These are phyloP conservation scores for Stratiomys singularior DNA, from an alignment of 2,888 invertebrate genomes.

Conservation along the genomic window DNA sequence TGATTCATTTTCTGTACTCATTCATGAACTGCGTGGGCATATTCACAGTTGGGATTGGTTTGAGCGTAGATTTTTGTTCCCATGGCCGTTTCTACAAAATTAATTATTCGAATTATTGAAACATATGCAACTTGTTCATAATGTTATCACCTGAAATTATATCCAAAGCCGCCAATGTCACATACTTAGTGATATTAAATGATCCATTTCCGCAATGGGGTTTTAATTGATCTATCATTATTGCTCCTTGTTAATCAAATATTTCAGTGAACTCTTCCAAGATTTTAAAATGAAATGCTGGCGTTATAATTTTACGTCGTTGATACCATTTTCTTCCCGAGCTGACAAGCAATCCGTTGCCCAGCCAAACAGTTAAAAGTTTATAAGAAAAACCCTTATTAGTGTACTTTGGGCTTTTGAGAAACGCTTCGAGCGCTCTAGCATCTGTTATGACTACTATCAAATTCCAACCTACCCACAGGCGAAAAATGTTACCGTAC, in stretches of 20 bases:
- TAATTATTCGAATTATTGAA: no score
- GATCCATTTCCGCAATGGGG: constrained; percentile 62
- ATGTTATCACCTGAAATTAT: constrained; percentile 65
- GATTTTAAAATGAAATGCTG: constrained; percentile 80
- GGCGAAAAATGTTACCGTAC: constrained; percentile 4
- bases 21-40: constrained; percentile 76
- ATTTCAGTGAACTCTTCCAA: constrained; percentile 74
- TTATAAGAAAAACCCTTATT: constrained; percentile 55
- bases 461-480: background rate
- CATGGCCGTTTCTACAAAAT: constrained; percentile 72
- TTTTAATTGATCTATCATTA: constrained; percentile 69
- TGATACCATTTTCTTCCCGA: constrained; percentile 69
- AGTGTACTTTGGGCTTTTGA: constrained; percentile 48
- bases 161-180: constrained; percentile 71
- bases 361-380: constrained; percentile 53
- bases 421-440: constrained; percentile 49
- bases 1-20: constrained; percentile 57
- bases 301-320: constrained; percentile 75
- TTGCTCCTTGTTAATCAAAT: constrained; percentile 71
- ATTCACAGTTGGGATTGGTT: constrained; percentile 71
- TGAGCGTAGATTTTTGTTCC: constrained; percentile 77
- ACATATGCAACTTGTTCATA: background rate
- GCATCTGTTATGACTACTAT: constrained; percentile 49
- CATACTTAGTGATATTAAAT: constrained; percentile 71
- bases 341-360: constrained; percentile 52